Evolutionary conservation across 2,113 vertebrate genomes (phyloP).

Genomic region (Ptyas mucosa): DNA sequence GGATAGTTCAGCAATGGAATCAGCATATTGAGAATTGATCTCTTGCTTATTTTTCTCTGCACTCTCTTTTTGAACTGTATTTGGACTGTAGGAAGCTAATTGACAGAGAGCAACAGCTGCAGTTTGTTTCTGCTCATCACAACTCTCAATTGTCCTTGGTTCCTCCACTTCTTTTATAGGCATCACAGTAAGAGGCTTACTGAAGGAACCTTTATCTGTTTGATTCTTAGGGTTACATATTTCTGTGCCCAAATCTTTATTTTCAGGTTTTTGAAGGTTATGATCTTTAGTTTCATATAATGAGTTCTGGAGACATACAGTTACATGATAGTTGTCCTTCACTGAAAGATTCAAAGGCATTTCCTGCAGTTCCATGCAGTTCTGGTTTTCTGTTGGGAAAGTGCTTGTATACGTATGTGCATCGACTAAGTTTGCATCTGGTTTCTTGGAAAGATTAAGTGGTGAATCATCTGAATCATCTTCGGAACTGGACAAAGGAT

Average conservation of each 20-base stretch:
- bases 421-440: conserved; percentile 35
- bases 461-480: conserved; percentile 67
- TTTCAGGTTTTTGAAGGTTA: neutral
- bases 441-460: conserved; percentile 88
- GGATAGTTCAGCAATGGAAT: neutral
- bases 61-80: neutral
- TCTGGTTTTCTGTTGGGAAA: conserved; percentile 43
- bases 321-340: conserved; percentile 69
- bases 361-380: conserved; percentile 69
- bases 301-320: conserved; percentile 29
- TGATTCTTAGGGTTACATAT: conserved; percentile 2
- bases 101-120: conserved; percentile 94
- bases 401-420: conserved; percentile 9
- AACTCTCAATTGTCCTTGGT: conserved; percentile 68
- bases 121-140: conserved; percentile 87
- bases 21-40: neutral
- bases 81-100: conserved; percentile 79
- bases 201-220: rapidly evolving
- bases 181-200: neutral
- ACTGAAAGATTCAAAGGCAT: conserved; percentile 88
- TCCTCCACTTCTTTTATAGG: conserved; percentile 8
- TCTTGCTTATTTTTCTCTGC: conserved; percentile 52
- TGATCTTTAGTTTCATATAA: neutral
- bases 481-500: conserved; percentile 32
- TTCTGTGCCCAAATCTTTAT: neutral